These are phyloP conservation scores for Camptogramma bilineatum DNA, from an alignment of 2,888 invertebrate species.

Conservation along the genomic window DNA sequence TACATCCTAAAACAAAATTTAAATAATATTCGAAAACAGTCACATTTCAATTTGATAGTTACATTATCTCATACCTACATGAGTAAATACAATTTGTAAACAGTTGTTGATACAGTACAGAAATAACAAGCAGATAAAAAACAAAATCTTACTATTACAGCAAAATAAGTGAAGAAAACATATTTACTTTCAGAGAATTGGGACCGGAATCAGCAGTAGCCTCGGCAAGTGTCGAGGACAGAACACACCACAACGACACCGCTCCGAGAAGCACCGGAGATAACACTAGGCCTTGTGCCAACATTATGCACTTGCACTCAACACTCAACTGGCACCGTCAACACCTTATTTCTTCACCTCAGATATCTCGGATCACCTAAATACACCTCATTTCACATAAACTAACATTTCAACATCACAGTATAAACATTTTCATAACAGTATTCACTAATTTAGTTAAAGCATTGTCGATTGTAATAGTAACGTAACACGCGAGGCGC, in stretches of 20 bases:
- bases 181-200: constrained; percentile 77
- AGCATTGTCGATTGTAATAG: constrained; percentile 82
- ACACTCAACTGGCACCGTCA: constrained; percentile 71
- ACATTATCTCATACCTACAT: no score
- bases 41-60: neutral
- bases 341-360: constrained; percentile 70
- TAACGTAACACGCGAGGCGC: constrained; percentile 74
- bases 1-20: neutral
- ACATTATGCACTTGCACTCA: constrained; percentile 63
- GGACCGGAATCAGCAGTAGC: constrained; percentile 52
- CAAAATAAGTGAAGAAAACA: constrained; percentile 70
- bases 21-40: constrained; percentile 7
- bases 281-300: constrained; percentile 53
- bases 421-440: constrained; percentile 68
- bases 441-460: constrained; percentile 84
- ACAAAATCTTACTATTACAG: constrained; percentile 63
- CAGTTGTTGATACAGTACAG: constrained; percentile 41
- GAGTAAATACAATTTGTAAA: constrained; percentile 28
- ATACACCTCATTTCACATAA: constrained; percentile 79
- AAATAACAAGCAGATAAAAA: constrained; percentile 58
- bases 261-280: constrained; percentile 53
- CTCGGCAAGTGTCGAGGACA: constrained; percentile 45
- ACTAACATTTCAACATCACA: constrained; percentile 72
- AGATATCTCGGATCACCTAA: constrained; percentile 73
- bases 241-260: constrained; percentile 67